Base-by-base conservation (phyloP, 2,113 vertebrate species). In the Eira barbara region DNA sequence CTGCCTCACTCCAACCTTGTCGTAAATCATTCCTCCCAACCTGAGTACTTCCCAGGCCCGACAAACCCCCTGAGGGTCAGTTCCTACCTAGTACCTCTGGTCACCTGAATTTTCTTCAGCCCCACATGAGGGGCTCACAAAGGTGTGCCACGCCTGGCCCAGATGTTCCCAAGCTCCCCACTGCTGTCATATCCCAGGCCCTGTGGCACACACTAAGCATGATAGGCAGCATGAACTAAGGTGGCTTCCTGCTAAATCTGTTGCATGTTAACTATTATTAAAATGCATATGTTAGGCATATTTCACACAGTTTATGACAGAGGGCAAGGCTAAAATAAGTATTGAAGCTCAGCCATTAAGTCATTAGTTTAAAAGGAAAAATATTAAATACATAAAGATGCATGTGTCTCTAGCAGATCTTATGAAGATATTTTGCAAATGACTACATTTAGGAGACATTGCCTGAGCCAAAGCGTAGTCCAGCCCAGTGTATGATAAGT, bases 131-230 rank as follows among this genome's bases (percentile, higher is more conserved):
- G 20, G 20, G 57, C 57, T 8, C 21, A 57, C 57, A 31, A 31
- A 63, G 25, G 12, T 61, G 61, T 36, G 7, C 9, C 18, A 9
- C 86, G 42, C 42, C 27, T 45, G 7, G 20, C 52, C 25, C 39
- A 67, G 9, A 6, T 14, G 76, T 90, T 61, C 49, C 45, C 34
- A 29, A 27, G 3, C 36, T 59, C 27, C 45, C 20, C 12, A 29
- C 42, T 5, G 57, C 47, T 45, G 4, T 36, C 23, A 52, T 7
- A 0, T 27, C 23, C 21, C 42, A 42, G 17, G 34, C 5, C 27
- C 9, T 47, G 2, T 1, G 36, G 2, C 2, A 0, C 34, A 0
- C 6, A 9, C 11, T 4, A 6, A 21, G 2, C 7, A 0, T 23
- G 29, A 59, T 4, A 13, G 7, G 2, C 57, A 36, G 1, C 5